A percentile compares a stretch with the other conserved stretches of the same genome.
phyloP scores from a whole-genome alignment of 1,140 invertebrate species.

The Tetragonula clypearis region DNA sequence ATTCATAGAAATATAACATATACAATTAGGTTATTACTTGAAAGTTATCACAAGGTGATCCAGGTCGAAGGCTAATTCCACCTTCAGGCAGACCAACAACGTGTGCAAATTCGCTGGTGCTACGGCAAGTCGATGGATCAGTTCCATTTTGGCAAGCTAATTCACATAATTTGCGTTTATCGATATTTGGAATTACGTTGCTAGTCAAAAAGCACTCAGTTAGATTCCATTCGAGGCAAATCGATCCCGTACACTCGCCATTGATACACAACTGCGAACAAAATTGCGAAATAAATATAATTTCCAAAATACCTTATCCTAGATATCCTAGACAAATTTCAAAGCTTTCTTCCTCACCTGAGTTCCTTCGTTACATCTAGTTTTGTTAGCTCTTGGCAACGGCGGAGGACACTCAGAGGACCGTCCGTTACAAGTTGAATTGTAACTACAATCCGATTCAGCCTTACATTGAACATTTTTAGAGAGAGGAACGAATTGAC shows the following conservation, averaged over 20 bases:
- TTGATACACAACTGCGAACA: slow-evolving; percentile 92
- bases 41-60: slow-evolving; percentile 99
- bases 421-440: slow-evolving; percentile 92
- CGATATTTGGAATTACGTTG: slow-evolving; percentile 89
- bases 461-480: slow-evolving; percentile 89
- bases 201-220: slow-evolving; percentile 98
- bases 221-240: slow-evolving; percentile 96
- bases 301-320: not conserved
- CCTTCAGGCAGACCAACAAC: slow-evolving; percentile 89
- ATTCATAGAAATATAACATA: not conserved
- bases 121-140: slow-evolving; percentile 89
- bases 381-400: slow-evolving; percentile 89
- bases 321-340: not conserved
- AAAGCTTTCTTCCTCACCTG: slow-evolving; percentile 79
- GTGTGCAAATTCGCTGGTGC: slow-evolving; percentile 92
- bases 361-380: slow-evolving; percentile 91
- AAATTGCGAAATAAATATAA: slow-evolving; percentile 16
- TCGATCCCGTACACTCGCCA: slow-evolving; percentile 97
- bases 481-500: slow-evolving; percentile 88
- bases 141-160: slow-evolving; percentile 96
- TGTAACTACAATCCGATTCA: slow-evolving; percentile 94
- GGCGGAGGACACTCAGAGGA: slow-evolving; percentile 93
- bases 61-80: slow-evolving; percentile 94
- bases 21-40: slow-evolving; percentile 84
- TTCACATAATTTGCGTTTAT: slow-evolving; percentile 95